phyloP scores from a whole-genome alignment of 2,113 vertebrate genomes.

The Mola mola region DNA sequence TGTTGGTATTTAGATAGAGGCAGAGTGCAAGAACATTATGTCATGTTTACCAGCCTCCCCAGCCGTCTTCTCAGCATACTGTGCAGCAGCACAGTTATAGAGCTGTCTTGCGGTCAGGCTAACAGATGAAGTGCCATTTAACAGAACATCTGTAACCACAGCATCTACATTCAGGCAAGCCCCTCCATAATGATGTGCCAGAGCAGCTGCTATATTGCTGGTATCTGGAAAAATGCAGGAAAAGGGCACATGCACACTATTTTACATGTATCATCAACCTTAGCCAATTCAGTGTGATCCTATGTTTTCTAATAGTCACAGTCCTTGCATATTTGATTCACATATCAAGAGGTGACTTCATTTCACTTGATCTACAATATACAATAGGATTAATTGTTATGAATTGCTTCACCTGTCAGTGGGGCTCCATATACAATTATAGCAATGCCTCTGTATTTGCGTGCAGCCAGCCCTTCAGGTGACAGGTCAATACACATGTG shows the following conservation, averaged over 20 bases:
- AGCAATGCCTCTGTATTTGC: slow-evolving; percentile 80
- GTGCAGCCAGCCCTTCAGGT: slow-evolving; percentile 66
- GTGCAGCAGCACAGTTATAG: slow-evolving; percentile 73
- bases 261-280: background rate
- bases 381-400: background rate
- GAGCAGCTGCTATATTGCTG: slow-evolving; percentile 60
- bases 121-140: slow-evolving; percentile 55
- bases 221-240: slow-evolving; percentile 77
- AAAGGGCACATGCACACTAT: slow-evolving; percentile 1
- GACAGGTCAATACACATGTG: slow-evolving; percentile 79
- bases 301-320: background rate
- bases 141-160: slow-evolving; percentile 83
- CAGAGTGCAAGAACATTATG: background rate
- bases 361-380: background rate
- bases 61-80: slow-evolving; percentile 62
- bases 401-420: slow-evolving; percentile 77
- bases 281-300: background rate
- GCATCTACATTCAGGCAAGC: slow-evolving; percentile 83
- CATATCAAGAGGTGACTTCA: background rate
- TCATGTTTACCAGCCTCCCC: slow-evolving; percentile 77
- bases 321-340: background rate
- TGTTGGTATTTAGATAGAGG: background rate
- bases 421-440: slow-evolving; percentile 88
- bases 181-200: slow-evolving; percentile 81
- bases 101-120: slow-evolving; percentile 82